phyloP scores from a whole-genome alignment of 1,140 invertebrate species.

The Andricus grossulariae region DNA sequence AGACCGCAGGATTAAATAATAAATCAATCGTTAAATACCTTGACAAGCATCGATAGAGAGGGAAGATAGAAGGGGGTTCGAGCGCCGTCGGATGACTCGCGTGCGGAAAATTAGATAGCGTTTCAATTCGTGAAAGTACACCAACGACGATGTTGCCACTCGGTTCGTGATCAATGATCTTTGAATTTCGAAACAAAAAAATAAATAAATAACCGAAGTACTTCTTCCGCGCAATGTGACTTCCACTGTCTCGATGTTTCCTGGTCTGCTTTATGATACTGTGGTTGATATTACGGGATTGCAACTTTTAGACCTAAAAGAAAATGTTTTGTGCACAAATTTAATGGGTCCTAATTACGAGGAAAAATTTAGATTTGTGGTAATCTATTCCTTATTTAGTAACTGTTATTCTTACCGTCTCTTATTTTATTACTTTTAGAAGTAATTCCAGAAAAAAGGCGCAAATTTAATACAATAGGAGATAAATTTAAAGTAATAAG shows the following conservation, averaged over 20 bases:
- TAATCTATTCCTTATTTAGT: too few species aligned
- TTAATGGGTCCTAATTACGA: too few species aligned
- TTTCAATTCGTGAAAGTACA: conserved; percentile 52
- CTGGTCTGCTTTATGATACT: not conserved
- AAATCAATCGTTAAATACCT: conserved; percentile 23
- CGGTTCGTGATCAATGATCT: conserved; percentile 48
- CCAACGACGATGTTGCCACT: conserved; percentile 33
- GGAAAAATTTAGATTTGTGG: too few species aligned
- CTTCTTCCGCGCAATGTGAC: not conserved
- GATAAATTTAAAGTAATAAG: too few species aligned
- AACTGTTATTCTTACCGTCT: too few species aligned
- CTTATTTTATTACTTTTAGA: too few species aligned
- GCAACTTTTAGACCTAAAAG: too few species aligned
- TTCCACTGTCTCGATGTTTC: not conserved
- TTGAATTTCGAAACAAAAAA: conserved; percentile 37
- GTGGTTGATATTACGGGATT: not conserved
- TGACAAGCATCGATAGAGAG: conserved; percentile 23
- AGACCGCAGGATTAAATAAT: conserved; percentile 11
- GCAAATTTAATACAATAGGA: too few species aligned
- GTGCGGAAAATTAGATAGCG: conserved; percentile 58
- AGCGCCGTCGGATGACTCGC: conserved; percentile 39
- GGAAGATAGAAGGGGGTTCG: not conserved
- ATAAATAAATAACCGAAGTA: not conserved
- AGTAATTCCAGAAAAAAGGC: too few species aligned
- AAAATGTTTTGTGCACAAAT: too few species aligned